Base-by-base conservation (phyloP, 1,140 invertebrate genomes). In the Pristionchus pacificus region DNA sequence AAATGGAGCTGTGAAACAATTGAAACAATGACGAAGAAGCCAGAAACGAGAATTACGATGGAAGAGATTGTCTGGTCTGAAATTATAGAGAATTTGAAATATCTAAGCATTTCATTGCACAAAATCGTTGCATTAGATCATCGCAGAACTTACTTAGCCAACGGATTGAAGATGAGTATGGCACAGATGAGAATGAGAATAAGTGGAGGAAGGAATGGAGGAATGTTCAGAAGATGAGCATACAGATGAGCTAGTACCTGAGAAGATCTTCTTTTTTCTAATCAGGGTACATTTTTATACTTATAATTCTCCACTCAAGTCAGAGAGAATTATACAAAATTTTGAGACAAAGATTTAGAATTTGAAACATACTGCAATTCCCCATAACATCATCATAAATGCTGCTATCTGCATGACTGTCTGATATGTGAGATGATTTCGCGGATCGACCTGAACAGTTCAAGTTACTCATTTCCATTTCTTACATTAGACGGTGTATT, bases 391-490 rank as follows among this genome's bases (percentile, higher is more conserved):
- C 24, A 93, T 93, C 75, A 98, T 91, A 72, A 97, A 92, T 0
- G 93, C 90, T 0, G 95, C 92, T 75, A 98, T 85, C 83, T 98
- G 95, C 89, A 98, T 93, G 1, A 99, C 86, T 85, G 98, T 92
- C 81, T 97, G 95, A 81, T 97, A 94, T 0, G 94, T 87, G 3
- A 90, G 86, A 87, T 98, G 95, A 86, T 97, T 95, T 66, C 97
- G 87, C 0, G 96, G 97, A 86, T 99, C 95, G 61, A 98, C 86
- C n/a, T n/a, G n/a, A n/a, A n/a, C n/a, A n/a, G n/a, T n/a, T n/a
- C n/a, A n/a, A n/a, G n/a, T n/a, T n/a, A n/a, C n/a, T n/a, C n/a
- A n/a, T n/a, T n/a, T n/a, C n/a, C n/a, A n/a, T n/a, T n/a, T n/a
- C n/a, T n/a, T n/a, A n/a, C n/a, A n/a, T n/a, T n/a, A n/a, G n/a